Percentiles rank a stretch among this genome's conserved stretches.
Conservation (phyloP, 2,113 vertebrate species). For the Cebus imitator region DNA sequence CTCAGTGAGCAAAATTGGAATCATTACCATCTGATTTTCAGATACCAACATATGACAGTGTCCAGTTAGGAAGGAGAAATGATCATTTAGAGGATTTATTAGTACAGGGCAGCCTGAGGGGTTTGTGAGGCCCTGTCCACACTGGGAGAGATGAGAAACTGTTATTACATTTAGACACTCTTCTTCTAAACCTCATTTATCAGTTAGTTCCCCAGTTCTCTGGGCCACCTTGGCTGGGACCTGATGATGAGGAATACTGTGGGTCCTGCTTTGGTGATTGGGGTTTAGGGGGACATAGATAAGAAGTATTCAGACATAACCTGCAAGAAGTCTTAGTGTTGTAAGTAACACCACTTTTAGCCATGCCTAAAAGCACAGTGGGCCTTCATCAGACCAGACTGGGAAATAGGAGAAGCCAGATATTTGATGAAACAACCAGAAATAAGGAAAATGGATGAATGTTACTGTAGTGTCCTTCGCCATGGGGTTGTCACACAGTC, state of each 20-base stretch:
- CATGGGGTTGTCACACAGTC: neutral
- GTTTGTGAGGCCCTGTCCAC: constrained; percentile 12
- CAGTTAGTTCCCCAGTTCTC: neutral
- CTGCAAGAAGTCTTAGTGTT: neutral
- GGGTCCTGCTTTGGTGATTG: neutral
- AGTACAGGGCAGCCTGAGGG: constrained; percentile 4
- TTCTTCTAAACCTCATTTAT: neutral
- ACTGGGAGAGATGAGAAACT: neutral
- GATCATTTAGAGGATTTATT: constrained; percentile 54
- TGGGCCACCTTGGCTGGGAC: neutral
- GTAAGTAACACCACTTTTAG: neutral
- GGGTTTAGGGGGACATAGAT: neutral
- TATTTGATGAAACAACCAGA: neutral
- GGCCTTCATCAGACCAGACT: neutral
- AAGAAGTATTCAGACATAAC: neutral
- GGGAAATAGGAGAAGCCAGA: neutral
- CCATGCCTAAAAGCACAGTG: neutral
- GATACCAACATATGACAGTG: neutral
- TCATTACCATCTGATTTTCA: constrained; percentile 46
- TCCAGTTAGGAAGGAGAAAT: constrained; percentile 53
- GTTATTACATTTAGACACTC: neutral
- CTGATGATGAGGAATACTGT: neutral
- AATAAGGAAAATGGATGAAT: neutral
- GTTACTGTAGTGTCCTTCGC: neutral
- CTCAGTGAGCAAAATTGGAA: constrained; percentile 37